Percentiles rank a stretch among this genome's conserved stretches.
phyloP scores from a whole-genome alignment of 2,888 invertebrate genomes.

The Adelphocoris suturalis region DNA sequence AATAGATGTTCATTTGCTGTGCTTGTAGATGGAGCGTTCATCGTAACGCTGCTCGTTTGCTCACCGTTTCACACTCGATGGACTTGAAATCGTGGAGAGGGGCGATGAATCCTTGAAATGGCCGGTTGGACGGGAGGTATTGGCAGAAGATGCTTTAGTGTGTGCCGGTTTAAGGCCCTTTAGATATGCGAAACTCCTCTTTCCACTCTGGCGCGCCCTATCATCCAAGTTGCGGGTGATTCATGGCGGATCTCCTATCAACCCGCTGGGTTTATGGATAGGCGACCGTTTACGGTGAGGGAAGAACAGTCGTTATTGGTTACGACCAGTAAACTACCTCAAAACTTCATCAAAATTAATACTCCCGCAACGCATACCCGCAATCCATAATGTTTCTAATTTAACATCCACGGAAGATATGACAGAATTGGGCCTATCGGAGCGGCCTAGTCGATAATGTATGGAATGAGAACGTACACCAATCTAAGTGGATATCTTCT shows the following conservation, averaged over 20 bases:
- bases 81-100: neutral
- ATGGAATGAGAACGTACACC: neutral
- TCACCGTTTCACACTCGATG: neutral
- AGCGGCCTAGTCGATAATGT: neutral
- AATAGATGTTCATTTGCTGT: no score
- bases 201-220: neutral
- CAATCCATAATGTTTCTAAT: neutral
- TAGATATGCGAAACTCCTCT: conserved; percentile 19
- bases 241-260: conserved; percentile 21
- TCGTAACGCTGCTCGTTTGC: neutral
- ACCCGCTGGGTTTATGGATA: conserved; percentile 9
- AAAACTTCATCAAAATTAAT: conserved; percentile 42
- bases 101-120: conserved; percentile 2
- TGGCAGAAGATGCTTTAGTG: conserved; percentile 32
- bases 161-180: conserved; percentile 3
- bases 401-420: neutral
- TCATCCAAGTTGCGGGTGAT: conserved; percentile 26
- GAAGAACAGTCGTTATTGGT: conserved; percentile 36
- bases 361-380: neutral
- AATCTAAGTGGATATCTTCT: no score
- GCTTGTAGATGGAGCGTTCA: no score
- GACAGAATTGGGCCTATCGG: neutral
- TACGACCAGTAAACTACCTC: conserved; percentile 27
- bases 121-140: neutral
- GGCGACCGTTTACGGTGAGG: conserved; percentile 14